A percentile compares a stretch with the other conserved stretches of the same genome.
phyloP scores from a whole-genome alignment of 2,113 vertebrate genomes.

The Jacana jacana region DNA sequence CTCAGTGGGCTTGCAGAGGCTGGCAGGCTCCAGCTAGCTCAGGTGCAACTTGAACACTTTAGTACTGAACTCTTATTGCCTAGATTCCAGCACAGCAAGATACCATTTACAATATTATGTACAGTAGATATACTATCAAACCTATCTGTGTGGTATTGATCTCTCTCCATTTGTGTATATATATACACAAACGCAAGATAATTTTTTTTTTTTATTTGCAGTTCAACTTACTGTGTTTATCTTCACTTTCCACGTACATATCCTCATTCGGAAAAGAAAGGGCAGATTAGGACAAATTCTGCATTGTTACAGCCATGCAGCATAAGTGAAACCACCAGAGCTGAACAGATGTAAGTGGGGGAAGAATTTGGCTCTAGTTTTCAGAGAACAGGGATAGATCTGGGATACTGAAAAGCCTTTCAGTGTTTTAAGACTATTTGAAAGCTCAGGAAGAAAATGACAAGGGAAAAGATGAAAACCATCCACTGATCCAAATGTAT shows the following conservation, averaged over 20 bases:
- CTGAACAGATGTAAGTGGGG: constrained; percentile 54
- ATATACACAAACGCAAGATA: not conserved
- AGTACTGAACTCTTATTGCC: constrained; percentile 73
- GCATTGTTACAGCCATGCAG: not conserved
- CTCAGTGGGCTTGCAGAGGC: constrained; percentile 83
- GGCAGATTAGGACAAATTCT: constrained; percentile 61
- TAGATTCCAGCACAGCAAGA: constrained; percentile 74
- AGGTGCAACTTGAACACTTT: constrained; percentile 80
- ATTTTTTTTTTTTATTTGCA: not conserved
- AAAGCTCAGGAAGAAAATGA: constrained; percentile 2
- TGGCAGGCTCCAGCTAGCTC: constrained; percentile 82
- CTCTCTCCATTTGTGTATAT: not conserved
- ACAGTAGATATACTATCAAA: constrained; percentile 65
- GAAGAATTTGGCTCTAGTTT: constrained; percentile 45
- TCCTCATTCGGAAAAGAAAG: constrained; percentile 2
- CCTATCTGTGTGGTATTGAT: constrained; percentile 29
- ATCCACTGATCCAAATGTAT: not conserved
- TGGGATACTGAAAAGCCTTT: not conserved
- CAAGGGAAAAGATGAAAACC: not conserved
- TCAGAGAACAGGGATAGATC: not conserved
- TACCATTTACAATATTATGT: constrained; percentile 69
- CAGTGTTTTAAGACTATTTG: not conserved
- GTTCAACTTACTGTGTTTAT: not conserved
- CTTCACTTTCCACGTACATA: not conserved
- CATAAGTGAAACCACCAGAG: constrained; percentile 28